Conservation (phyloP, 2,888 invertebrate genomes). For the Pristionchus japonicus region DNA sequence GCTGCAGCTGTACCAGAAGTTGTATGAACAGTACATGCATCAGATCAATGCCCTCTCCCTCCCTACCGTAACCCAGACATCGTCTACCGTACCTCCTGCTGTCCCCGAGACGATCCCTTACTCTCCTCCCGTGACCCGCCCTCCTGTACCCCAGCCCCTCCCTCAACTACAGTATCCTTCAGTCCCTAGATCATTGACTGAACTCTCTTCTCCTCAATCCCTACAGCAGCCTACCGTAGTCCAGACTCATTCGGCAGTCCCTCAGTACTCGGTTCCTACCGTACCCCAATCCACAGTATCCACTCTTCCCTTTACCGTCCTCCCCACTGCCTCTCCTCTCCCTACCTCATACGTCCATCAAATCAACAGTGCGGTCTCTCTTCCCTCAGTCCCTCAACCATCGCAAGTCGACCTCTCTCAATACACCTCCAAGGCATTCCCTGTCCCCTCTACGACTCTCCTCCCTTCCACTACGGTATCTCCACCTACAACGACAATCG, state of each 20-base stretch:
- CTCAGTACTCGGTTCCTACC: not conserved
- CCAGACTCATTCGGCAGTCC: not conserved
- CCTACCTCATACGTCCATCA: too few species aligned
- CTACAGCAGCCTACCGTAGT: not conserved
- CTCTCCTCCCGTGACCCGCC: not conserved
- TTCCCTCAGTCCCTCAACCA: too few species aligned
- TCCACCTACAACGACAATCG: not conserved
- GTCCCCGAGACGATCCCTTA: too few species aligned
- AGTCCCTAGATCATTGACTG: not conserved
- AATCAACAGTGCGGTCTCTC: too few species aligned
- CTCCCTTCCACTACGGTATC: conserved; percentile 1
- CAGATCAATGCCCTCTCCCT: not conserved
- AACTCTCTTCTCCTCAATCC: not conserved
- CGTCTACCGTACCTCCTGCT: not conserved
- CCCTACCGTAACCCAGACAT: not conserved
- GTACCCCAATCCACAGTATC: not conserved
- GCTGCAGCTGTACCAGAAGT: not conserved
- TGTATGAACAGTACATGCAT: not conserved
- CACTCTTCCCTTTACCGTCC: not conserved
- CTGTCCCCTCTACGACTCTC: not conserved
- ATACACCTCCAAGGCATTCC: not conserved
- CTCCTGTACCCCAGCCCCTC: not conserved
- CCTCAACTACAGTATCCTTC: not conserved
- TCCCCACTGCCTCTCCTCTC: not conserved
- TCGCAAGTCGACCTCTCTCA: not conserved